phyloP scores from a whole-genome alignment of 1,140 invertebrate genomes.

The Pachypsylla venusta region DNA sequence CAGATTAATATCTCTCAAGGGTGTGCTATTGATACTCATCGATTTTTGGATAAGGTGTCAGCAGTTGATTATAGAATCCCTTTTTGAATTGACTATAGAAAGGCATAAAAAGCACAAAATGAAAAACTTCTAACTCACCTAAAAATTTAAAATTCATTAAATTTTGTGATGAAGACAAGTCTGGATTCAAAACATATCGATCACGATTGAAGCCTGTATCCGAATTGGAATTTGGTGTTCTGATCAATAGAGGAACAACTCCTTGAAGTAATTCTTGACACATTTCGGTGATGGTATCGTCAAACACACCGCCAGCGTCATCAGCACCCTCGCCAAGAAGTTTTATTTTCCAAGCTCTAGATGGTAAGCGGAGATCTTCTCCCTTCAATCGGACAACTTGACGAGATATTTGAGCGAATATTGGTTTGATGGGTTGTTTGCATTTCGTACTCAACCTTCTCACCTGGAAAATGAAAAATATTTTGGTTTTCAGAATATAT shows the following conservation, averaged over 20 bases:
- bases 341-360: conserved; percentile 50
- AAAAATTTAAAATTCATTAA: conserved; percentile 43
- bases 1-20: too few species aligned
- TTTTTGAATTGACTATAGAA: too few species aligned
- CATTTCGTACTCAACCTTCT: conserved; percentile 40
- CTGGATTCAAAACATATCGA: conserved; percentile 45
- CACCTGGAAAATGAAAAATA: neutral
- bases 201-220: conserved; percentile 47
- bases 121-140: conserved; percentile 25
- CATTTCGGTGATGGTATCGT: conserved; percentile 56
- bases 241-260: conserved; percentile 36
- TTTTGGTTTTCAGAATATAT: too few species aligned
- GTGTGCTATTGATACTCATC: too few species aligned
- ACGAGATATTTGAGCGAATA: conserved; percentile 46
- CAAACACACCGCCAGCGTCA: conserved; percentile 53
- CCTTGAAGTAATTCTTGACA: conserved; percentile 40
- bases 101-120: conserved; percentile 1
- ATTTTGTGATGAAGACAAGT: conserved; percentile 37
- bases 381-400: conserved; percentile 45
- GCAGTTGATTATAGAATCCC: too few species aligned
- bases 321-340: conserved; percentile 50
- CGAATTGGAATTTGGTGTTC: conserved; percentile 40
- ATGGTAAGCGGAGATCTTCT: conserved; percentile 42
- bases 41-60: too few species aligned
- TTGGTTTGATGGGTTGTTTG: conserved; percentile 37